Percentiles rank a stretch among this genome's conserved stretches.
These are phyloP conservation scores for Coranthus polyacanthus DNA, from an alignment of 2,797 vertebrate species.

Conservation along the genomic window DNA sequence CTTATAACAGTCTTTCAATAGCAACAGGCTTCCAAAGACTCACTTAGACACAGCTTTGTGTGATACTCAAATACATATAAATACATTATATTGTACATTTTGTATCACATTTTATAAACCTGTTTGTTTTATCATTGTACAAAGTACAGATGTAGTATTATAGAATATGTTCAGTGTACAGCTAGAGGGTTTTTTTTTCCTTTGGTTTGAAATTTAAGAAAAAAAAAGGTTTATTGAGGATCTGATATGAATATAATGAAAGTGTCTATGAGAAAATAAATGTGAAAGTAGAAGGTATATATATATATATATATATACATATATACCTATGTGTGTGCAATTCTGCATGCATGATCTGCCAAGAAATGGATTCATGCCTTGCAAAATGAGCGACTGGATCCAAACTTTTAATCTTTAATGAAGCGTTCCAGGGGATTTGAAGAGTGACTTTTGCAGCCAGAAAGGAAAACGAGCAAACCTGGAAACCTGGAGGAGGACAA, in stretches of 20 bases:
- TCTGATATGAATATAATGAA: slow-evolving; percentile 42
- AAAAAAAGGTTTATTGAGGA: slow-evolving; percentile 24
- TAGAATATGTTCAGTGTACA: slow-evolving; percentile 68
- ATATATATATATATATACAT: slow-evolving; percentile 43
- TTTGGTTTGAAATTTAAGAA: slow-evolving; percentile 19
- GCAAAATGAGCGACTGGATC: slow-evolving; percentile 36
- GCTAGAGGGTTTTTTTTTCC: slow-evolving; percentile 20
- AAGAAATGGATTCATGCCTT: slow-evolving; percentile 47
- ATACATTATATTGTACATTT: slow-evolving; percentile 76
- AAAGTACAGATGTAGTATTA: slow-evolving; percentile 71
- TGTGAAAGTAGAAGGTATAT: slow-evolving; percentile 23
- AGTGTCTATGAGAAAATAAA: slow-evolving; percentile 40
- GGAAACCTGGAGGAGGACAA: slow-evolving; percentile 25
- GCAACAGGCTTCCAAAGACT: slow-evolving; percentile 80
- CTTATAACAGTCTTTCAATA: slow-evolving; percentile 56
- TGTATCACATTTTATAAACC: slow-evolving; percentile 80
- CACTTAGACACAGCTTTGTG: slow-evolving; percentile 39
- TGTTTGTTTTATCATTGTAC: slow-evolving; percentile 71
- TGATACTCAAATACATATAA: slow-evolving; percentile 50
- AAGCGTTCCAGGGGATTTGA: slow-evolving; percentile 27
- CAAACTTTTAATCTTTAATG: slow-evolving; percentile 39
- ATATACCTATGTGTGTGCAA: slow-evolving; percentile 50
- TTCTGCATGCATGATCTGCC: slow-evolving; percentile 39
- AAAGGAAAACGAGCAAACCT: slow-evolving; percentile 8
- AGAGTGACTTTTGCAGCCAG: slow-evolving; percentile 43